Percentiles rank a stretch among this genome's conserved stretches.
Conservation (phyloP, 2,113 vertebrate species). For the Muntiacus muntjak region DNA sequence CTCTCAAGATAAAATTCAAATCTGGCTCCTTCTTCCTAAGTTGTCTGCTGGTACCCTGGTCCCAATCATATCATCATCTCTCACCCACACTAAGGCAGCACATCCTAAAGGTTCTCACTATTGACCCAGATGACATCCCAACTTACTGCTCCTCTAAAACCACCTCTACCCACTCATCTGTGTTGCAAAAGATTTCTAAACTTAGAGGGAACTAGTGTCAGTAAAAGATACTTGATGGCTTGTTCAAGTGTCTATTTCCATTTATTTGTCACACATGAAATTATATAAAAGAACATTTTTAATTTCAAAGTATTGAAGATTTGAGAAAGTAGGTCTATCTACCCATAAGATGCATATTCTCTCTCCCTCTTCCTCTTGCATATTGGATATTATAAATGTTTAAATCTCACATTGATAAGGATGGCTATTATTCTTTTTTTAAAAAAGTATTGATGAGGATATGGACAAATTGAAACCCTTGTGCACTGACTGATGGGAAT, state of each 20-base stretch:
- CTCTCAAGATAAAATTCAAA: neutral
- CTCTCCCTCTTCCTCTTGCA: neutral
- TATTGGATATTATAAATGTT: neutral
- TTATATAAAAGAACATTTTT: neutral
- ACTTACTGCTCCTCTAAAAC: neutral
- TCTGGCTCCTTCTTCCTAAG: neutral
- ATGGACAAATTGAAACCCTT: neutral
- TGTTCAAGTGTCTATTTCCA: neutral
- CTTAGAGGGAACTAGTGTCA: neutral
- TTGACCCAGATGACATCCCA: neutral
- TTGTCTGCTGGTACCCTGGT: neutral
- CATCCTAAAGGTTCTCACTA: neutral
- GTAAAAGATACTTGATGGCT: neutral
- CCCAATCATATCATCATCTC: neutral
- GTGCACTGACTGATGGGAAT: neutral
- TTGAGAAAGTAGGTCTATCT: neutral
- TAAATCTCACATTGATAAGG: neutral
- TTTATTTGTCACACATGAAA: neutral
- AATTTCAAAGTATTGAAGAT: neutral
- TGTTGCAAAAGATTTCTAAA: neutral
- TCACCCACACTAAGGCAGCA: neutral
- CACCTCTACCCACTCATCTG: neutral
- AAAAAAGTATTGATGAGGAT: neutral
- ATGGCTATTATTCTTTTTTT: neutral
- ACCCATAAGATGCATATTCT: neutral